phyloP scores from a whole-genome alignment of 2,888 invertebrate species.

The Drosophila monieri region DNA sequence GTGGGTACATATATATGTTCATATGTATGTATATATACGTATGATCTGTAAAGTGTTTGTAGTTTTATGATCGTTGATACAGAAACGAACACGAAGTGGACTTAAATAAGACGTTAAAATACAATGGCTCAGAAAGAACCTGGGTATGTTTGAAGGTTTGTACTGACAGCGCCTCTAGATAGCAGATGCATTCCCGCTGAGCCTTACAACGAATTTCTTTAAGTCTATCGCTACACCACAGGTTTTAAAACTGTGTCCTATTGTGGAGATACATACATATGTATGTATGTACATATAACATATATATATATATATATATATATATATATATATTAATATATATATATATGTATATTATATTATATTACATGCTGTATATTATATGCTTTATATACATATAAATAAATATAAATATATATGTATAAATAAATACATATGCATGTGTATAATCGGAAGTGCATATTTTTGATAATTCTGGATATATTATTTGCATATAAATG shows the following conservation, averaged over 20 bases:
- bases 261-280: not conserved
- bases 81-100: constrained; percentile 53
- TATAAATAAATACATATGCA: too few relatives aligned
- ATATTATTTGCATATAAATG: too few relatives aligned
- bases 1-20: not conserved
- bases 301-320: not conserved
- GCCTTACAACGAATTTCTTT: too few relatives aligned
- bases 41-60: constrained; percentile 27
- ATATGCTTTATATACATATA: too few relatives aligned
- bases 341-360: too few relatives aligned
- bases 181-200: not conserved
- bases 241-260: not conserved
- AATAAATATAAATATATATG: too few relatives aligned
- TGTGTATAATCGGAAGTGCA: too few relatives aligned
- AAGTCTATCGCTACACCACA: not conserved
- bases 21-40: constrained; percentile 8
- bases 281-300: not conserved
- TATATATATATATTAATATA: not conserved
- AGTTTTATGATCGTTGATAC: constrained; percentile 23
- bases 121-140: constrained; percentile 47
- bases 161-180: not conserved
- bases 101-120: constrained; percentile 78
- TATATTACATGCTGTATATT: too few relatives aligned
- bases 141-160: not conserved
- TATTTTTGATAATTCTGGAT: too few relatives aligned